phyloP scores from a whole-genome alignment of 37 sponge, comb jelly and placozoan species.

The Dysidea cf. avara region DNA sequence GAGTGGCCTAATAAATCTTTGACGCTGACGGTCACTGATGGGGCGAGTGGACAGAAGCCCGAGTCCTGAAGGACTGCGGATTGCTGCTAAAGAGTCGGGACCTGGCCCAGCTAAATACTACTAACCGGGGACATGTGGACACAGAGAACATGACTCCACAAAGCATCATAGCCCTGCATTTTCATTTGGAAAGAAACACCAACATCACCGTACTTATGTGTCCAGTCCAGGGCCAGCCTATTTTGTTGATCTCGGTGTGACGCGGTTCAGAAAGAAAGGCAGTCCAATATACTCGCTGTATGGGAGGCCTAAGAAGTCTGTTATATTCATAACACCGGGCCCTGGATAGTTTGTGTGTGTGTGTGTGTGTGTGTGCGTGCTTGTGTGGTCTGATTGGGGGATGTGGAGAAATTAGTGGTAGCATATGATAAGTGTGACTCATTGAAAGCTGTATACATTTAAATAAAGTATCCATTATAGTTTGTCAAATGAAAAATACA shows the following conservation, averaged over 20 bases:
- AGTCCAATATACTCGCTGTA: conserved; percentile 63
- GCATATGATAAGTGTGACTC: too few relatives aligned
- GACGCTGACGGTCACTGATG: too few relatives aligned
- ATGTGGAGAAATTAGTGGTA: too few relatives aligned
- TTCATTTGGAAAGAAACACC: conserved; percentile 51
- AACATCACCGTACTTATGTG: not conserved
- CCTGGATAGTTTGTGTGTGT: conserved; percentile 75
- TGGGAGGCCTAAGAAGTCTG: conserved; percentile 28
- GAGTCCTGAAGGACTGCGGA: conserved; percentile 5
- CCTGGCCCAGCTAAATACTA: conserved; percentile 83
- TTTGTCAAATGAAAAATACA: too few relatives aligned
- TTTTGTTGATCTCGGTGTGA: conserved; percentile 40
- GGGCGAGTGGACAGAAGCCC: not conserved
- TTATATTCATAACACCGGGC: conserved; percentile 37
- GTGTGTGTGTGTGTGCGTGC: too few relatives aligned
- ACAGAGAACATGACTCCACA: conserved; percentile 38
- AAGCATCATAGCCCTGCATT: conserved; percentile 61
- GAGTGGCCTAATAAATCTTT: not conserved
- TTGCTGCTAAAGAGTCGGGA: conserved; percentile 54
- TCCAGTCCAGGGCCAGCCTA: conserved; percentile 81
- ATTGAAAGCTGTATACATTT: too few relatives aligned
- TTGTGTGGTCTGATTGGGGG: too few relatives aligned
- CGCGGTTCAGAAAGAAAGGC: conserved; percentile 61
- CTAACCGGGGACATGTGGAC: conserved; percentile 61
- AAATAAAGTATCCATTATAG: too few relatives aligned